A percentile compares a stretch with the other conserved stretches of the same genome.
Conservation (phyloP, 2,888 invertebrate genomes). For the Drosophila mimetica region DNA sequence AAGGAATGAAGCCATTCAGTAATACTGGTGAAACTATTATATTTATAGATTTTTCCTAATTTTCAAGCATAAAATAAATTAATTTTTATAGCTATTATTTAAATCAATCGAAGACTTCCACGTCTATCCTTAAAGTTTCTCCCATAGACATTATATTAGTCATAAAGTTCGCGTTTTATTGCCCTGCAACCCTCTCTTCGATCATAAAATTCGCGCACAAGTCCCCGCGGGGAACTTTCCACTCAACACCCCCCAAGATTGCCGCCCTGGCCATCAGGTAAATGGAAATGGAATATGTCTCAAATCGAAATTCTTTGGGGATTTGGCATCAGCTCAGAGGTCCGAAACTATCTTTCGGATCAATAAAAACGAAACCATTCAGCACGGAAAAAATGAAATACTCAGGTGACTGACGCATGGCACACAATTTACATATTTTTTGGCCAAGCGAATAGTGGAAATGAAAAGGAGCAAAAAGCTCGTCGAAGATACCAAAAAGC, state of each 20-base stretch:
- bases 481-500: conserved; percentile 54
- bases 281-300: conserved; percentile 33
- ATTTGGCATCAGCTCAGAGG: conserved; percentile 36
- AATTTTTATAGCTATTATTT: too few relatives aligned
- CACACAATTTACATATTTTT: conserved; percentile 75
- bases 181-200: not conserved
- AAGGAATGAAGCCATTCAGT: too few relatives aligned
- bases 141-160: not conserved
- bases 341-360: conserved; percentile 53
- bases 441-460: conserved; percentile 57
- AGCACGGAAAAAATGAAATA: conserved; percentile 59
- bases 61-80: too few relatives aligned
- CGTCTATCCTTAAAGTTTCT: not conserved
- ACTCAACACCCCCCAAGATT: not conserved
- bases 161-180: conserved; percentile 3
- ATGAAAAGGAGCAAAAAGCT: conserved; percentile 25
- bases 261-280: conserved; percentile 7
- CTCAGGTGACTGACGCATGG: conserved; percentile 80
- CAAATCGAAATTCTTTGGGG: conserved; percentile 44
- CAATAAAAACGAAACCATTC: conserved; percentile 68
- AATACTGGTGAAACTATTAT: too few relatives aligned
- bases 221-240: conserved; percentile 4
- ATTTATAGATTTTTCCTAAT: too few relatives aligned
- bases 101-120: too few relatives aligned
- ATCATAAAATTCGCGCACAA: conserved; percentile 9